Base-by-base conservation (phyloP, 23 tunicate genomes). In the Phallusia fumigata region DNA sequence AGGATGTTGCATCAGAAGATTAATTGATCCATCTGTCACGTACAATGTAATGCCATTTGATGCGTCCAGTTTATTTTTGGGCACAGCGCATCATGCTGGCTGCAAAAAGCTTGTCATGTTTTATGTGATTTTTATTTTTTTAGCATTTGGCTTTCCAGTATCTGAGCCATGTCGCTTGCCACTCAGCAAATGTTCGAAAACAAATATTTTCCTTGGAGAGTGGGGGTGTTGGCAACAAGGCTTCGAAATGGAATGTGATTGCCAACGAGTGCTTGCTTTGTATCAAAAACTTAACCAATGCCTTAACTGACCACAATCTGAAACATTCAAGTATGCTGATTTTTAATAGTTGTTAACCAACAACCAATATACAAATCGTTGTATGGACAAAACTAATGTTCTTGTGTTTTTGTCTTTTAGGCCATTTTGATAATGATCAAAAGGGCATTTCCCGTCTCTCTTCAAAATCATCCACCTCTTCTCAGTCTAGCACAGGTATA, bases 71-170 rank as follows among this genome's bases (percentile, higher is more conserved):
- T 21, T 40, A 40, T 40, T 58, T 58, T 58, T 58, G 69, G 69
- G 69, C 69, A 58, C 26, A 58, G 8, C 28, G 69, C 69, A 58
- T 58, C 28, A 31, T 73, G 31, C 45, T 35, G 33, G 28, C 10
- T 21, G 30, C 33, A 75, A 81, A 81, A 33, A 31, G 19, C 24
- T 81, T 36, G n/a, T 81, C 69, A 58, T 24, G 69, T 24, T 21
- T 24, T 24, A 58, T 58, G 69, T 21, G 28, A 58, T 77, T 19
- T 76, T 74, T 82, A 75, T 8, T 31, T 36, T 79, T 52, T 3
- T 82, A 91, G 96, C 88, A 93, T 64, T 64, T 84, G 74, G 97
- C 97, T 15, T 93, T 93, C 72, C 97, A 88, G 52, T 31, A 51
- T 53, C 81, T 93, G 30, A 88, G 85, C 36, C 18, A 36, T 26